Conservation (phyloP, 2,888 invertebrate species). For the Marasmarcha lunaedactyla region DNA sequence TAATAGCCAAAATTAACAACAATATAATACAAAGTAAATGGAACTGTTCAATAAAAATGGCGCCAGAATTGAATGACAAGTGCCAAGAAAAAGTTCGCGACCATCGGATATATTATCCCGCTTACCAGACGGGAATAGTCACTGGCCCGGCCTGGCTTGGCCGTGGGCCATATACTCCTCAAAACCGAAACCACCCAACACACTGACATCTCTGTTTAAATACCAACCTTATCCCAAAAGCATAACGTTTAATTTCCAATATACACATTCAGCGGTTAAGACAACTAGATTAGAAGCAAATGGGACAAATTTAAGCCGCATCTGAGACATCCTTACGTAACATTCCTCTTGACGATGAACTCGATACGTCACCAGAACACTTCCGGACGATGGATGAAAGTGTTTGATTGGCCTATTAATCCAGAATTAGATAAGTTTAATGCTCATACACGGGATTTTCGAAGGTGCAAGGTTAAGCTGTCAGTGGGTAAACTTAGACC, state of each 20-base stretch:
- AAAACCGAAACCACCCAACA: conserved; percentile 22
- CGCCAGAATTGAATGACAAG: conserved; percentile 46
- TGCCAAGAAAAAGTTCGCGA: conserved; percentile 41
- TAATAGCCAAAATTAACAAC: too few species aligned
- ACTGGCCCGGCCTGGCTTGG: conserved; percentile 61
- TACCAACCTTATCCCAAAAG: conserved; percentile 36
- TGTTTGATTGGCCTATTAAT: conserved; percentile 18
- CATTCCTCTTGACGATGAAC: conserved; percentile 56
- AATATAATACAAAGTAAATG: too few species aligned
- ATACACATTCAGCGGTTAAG: conserved; percentile 25
- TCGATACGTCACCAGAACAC: conserved; percentile 53
- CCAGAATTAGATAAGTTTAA: conserved; percentile 19
- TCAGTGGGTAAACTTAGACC: too few species aligned
- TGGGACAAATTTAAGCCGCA: conserved; percentile 53
- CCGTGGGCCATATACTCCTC: conserved; percentile 45
- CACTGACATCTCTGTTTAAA: conserved; percentile 15
- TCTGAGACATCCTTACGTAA: conserved; percentile 61
- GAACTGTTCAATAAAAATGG: conserved; percentile 27
- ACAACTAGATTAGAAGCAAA: conserved; percentile 19
- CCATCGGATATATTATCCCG: conserved; percentile 47
- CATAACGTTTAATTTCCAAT: conserved; percentile 27
- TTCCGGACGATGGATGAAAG: conserved; percentile 54
- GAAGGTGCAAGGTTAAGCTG: conserved; percentile 25
- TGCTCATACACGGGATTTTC: conserved; percentile 30
- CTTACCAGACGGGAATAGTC: conserved; percentile 66